Percentiles rank a stretch among this genome's conserved stretches.
These are phyloP conservation scores for Sebastiscus albofasciatus DNA, from an alignment of 2,797 vertebrate genomes.

Conservation along the genomic window DNA sequence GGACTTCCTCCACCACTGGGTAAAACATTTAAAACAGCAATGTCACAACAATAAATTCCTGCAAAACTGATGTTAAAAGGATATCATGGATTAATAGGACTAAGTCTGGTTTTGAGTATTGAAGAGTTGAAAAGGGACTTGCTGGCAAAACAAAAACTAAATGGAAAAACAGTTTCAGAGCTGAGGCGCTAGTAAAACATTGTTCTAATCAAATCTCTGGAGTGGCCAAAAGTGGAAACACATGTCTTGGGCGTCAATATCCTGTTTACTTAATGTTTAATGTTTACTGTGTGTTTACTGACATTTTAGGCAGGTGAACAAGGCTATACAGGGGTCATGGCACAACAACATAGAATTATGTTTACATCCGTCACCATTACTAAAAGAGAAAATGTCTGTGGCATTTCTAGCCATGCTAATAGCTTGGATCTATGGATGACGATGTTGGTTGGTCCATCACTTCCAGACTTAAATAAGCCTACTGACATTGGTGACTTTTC, in stretches of 20 bases:
- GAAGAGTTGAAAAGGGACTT: background rate
- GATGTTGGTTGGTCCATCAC: no score
- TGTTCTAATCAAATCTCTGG: background rate
- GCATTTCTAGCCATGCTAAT: background rate
- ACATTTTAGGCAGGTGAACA: background rate
- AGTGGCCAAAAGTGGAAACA: background rate
- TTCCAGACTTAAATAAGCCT: no score
- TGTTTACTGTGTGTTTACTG: no score
- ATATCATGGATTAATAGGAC: background rate
- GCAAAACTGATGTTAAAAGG: background rate
- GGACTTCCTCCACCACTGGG: background rate
- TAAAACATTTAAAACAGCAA: background rate
- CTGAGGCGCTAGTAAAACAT: background rate
- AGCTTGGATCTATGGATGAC: background rate
- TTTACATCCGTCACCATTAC: background rate
- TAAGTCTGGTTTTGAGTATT: background rate
- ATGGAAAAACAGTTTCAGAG: background rate
- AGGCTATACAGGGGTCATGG: background rate
- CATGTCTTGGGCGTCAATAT: background rate
- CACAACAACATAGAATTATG: background rate
- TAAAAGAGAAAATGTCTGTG: background rate
- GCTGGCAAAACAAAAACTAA: background rate
- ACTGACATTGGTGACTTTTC: no score
- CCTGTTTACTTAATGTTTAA: background rate
- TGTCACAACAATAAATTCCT: background rate